Base-by-base conservation (phyloP, 92 coral and sea anemone species). In the Palythoa caribaeorum region DNA sequence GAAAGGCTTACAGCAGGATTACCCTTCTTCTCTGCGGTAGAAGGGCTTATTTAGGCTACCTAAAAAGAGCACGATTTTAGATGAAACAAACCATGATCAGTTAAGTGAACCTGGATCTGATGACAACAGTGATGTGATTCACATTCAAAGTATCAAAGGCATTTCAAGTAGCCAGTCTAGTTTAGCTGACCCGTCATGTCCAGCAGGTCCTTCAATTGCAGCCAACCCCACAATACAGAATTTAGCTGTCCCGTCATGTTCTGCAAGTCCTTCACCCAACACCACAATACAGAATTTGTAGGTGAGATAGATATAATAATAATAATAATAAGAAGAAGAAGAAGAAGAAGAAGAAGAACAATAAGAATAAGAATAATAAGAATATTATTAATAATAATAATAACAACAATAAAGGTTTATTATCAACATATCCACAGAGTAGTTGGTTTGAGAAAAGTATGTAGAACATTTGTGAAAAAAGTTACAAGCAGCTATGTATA, bases 21-120 rank as follows among this genome's bases (percentile, higher is more conserved):
- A 89, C 92, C n/a, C 90, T 92, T 52, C 87, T 84, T 80, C 90
- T 92, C 86, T 89, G 94, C 38, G 54, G 86, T 80, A 79, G 87
- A 16, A 89, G 90, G 60, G 92, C 89, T 89, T 87, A 89, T 90
- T 73, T 85, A 78, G 85, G 70, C 70, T 63, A 63, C 70, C 70
- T 63, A 5, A 63, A 63, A 63, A 63, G 70, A 63, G 70, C 70
- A 16, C n/a, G 70, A 63, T n/a, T 21, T 63, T 21, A 63, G 70
- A 63, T n/a, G 70, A 63, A 63, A 63, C n/a, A 9, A 35, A 63
- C 70, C 70, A 63, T 63, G 70, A 63, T 63, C 9, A 17, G 21
- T 63, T 21, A 63, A 63, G 70, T 63, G 36, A 63, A 63, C n/a
- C 28, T 63, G 70, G 70, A 63, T 63, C 37, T 63, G 70, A 63